Evolutionary conservation across 2,888 invertebrate genomes (phyloP), one percentile per base, ranked within the genome.

Genomic region (Melanchra persicariae): DNA sequence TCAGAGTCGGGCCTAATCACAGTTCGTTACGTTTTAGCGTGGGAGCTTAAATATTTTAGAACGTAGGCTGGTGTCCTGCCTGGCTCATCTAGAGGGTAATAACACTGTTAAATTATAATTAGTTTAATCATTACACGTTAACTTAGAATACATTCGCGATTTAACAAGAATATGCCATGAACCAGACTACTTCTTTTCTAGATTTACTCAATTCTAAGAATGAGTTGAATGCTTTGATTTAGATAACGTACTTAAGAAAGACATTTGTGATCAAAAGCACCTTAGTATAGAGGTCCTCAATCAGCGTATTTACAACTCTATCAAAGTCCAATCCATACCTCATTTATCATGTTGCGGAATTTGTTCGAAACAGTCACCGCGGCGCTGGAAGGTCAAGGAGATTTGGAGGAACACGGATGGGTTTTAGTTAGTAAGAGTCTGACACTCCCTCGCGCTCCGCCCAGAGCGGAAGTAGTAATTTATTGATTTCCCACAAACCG

Each of bases 1-100:
- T 83, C 81, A 81, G 59, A 81, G 70, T 6, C 24, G 58, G 71
- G 63, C 69, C 78, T 78, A 75, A 77, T 83, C 77, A 83, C 77
- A 78, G 68, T 77, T 77, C 77, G 71, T 74, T 83, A 77, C 67
- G 66, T 72, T 80, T 74, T 69, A 70, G 63, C 61, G 72, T 74
- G 70, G 70, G 68, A 68, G 63, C 72, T 65, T 78, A 70, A 78
- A 78, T 81, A 83, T 82, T 70, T 74, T 71, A 72, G 67, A 52
- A 69, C 62, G 55, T 63, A 57, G 68, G 72, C 65, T 17, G 64
- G 30, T 75, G 62, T 43, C 64, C 55, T 60, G 68, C 10, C 55
- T 47, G 63, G 68, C 43, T 73, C 55, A 71, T 54, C 24, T 37
- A 26, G 2, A 70, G 40, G 63, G n/a, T n/a, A n/a, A 52, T 45